These are phyloP conservation scores for Anoplius nigerrimus DNA, from an alignment of 2,888 invertebrate genomes.

Conservation along the genomic window DNA sequence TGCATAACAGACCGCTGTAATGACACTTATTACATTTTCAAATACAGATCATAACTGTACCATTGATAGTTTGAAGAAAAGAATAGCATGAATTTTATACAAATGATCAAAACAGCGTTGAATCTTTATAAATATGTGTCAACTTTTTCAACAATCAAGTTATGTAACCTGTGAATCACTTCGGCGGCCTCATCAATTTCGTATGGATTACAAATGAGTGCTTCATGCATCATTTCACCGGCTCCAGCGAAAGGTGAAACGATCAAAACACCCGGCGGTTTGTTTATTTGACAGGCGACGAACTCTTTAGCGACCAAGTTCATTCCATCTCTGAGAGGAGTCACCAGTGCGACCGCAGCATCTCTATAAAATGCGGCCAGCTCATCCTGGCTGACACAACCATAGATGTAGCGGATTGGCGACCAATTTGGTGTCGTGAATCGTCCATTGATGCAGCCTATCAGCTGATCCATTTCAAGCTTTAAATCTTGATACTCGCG, in stretches of 20 bases:
- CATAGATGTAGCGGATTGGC: slow-evolving; percentile 92
- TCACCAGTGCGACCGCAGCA: slow-evolving; percentile 90
- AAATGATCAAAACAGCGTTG: too few relatives aligned
- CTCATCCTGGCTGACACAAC: slow-evolving; percentile 90
- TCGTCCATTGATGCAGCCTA: slow-evolving; percentile 90
- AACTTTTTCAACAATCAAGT: background rate
- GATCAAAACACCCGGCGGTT: slow-evolving; percentile 89
- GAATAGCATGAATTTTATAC: background rate
- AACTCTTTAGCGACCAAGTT: slow-evolving; percentile 95
- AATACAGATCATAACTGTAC: too few relatives aligned
- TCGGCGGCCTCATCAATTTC: slow-evolving; percentile 92
- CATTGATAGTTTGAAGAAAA: background rate
- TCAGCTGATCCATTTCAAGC: slow-evolving; percentile 92
- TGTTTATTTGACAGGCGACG: slow-evolving; percentile 93
- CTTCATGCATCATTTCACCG: slow-evolving; percentile 96
- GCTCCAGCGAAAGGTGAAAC: slow-evolving; percentile 95
- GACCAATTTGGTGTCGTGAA: slow-evolving; percentile 96
- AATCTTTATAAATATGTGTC: too few relatives aligned
- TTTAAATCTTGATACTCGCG: slow-evolving; percentile 93
- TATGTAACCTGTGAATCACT: slow-evolving; percentile 83
- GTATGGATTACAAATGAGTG: slow-evolving; percentile 91
- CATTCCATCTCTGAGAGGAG: slow-evolving; percentile 93
- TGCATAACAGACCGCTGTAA: too few relatives aligned
- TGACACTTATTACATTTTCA: too few relatives aligned
- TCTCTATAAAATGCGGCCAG: slow-evolving; percentile 91